Evolutionary conservation across 2,888 invertebrate genomes (phyloP).

Genomic region (Danaus chrysippus): DNA sequence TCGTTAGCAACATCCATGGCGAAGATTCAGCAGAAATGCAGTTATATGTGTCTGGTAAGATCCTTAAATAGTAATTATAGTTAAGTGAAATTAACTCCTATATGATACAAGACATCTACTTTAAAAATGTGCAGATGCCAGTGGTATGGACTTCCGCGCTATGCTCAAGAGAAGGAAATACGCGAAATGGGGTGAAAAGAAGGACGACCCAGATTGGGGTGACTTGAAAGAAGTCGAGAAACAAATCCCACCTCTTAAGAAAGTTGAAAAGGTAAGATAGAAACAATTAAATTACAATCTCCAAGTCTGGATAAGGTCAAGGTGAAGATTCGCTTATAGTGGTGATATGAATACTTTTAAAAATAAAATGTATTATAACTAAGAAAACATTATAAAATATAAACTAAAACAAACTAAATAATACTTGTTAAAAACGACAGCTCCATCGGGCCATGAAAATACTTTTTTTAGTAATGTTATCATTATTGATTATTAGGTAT

Average conservation of each 20-base stretch:
- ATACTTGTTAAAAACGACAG: slow-evolving; percentile 43
- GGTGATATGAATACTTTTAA: slow-evolving; percentile 56
- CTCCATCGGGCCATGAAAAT: slow-evolving; percentile 46
- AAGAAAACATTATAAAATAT: slow-evolving; percentile 23
- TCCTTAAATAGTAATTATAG: neutral
- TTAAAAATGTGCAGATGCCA: slow-evolving; percentile 83
- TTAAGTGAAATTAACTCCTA: too few species aligned
- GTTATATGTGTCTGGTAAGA: slow-evolving; percentile 95
- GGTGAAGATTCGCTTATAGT: slow-evolving; percentile 37
- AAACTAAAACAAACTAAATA: slow-evolving; percentile 32
- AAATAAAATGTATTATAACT: slow-evolving; percentile 23
- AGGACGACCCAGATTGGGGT: slow-evolving; percentile 95
- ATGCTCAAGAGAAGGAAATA: slow-evolving; percentile 98
- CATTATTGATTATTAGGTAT: neutral
- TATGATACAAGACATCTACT: neutral
- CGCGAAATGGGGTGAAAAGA: slow-evolving; percentile 94
- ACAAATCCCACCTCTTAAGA: slow-evolving; percentile 91
- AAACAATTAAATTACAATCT: neutral
- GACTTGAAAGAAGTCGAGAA: slow-evolving; percentile 95
- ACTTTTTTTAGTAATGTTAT: neutral
- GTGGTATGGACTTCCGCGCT: slow-evolving; percentile 99
- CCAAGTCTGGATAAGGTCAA: neutral
- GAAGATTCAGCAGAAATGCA: slow-evolving; percentile 97
- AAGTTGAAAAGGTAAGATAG: slow-evolving; percentile 92
- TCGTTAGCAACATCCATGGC: slow-evolving; percentile 95